Evolutionary conservation across 2,797 vertebrate species (phyloP), one percentile per base, ranked within the genome.

Genomic region (Lithobates sylvaticus): DNA sequence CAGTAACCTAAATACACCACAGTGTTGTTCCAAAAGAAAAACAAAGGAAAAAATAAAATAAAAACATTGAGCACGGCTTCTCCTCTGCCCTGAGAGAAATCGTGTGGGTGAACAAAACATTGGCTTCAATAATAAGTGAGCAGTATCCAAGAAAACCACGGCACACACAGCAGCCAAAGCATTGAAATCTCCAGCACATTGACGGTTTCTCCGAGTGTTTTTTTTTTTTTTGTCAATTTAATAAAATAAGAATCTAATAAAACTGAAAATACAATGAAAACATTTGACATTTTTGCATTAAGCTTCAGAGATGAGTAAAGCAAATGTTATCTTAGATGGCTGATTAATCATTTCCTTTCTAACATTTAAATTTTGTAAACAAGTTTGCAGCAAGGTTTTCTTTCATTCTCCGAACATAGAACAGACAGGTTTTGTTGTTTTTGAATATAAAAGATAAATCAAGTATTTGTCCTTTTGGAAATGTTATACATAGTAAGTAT

Each of bases 301-400:
- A 83, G 75, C 81, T 83, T 69, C 16, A 50, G 79, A 70, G 85
- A 78, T 64, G 80, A 76, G 85, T 82, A 42, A 44, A 86, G 75
- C 74, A 87, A 87, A 87, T 87, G 85, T 78, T 87, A 87, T 83
- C 80, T 47, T 78, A 78, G 54, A 83, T 78, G 61, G 61, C 80
- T 78, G 69, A 71, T 73, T 73, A 83, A 87, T 87, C 67, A 86
- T 72, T 82, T 83, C 36, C 26, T 58, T 86, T 82, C 47, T 82
- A 82, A 65, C 79, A 86, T 82, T 86, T 70, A 69, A 26, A 81
- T 76, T 42, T 34, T 18, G 65, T 76, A 81, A 81, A 82, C 73
- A 86, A 70, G 65, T 34, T 76, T n/a, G 64, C 34, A 4, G 0
- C n/a, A 9, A 5, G 61, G 21, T 65, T 23, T 65, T 23, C 5